Base-by-base conservation (phyloP, 2,888 invertebrate genomes). In the Beris morrisii region DNA sequence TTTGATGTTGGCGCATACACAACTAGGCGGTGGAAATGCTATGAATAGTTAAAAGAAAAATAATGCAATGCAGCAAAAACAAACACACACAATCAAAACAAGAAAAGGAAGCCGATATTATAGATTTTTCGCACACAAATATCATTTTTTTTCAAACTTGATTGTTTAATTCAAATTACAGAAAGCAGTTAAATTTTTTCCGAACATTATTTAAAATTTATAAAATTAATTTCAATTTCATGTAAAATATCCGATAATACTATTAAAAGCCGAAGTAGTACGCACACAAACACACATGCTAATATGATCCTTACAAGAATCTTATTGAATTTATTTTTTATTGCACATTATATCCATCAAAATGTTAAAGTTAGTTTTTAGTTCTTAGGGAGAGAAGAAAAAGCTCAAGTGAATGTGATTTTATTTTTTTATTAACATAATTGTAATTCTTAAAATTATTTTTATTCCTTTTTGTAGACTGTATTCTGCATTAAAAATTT, bases 1-100 rank as follows among this genome's bases (percentile, higher is more conserved):
- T 77, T 84, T 96, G 58, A 90, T 93, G 83, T 85, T 94, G 75
- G 95, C 95, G 15, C 87, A 92, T 75, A 90, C 92, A 75, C 93
- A 95, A 79, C 87, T 93, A 73, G 83, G 87, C 71, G 81, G 80
- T 32, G 76, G 74, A 45, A 71, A 69, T 58, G 65, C 67, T 12
- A 71, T 72, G 67, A 72, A 67, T 61, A 72, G 72, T 69, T 72
- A 70, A 69, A 69, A 54, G 5, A 12, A 13, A 5, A 13, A 22
- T 22, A 22, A 22, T 22, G 22, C 12, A 53, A 5, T 30, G 15
- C 5, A 15, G 53, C 53, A 53, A 22, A 3, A 38, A 38, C 38
- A 48, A 1, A 48, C n/a, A 48, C n/a, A 48, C n/a, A 48, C 3
- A 15, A 53, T 12, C n/a, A 48, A 6, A 15, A 53, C 28, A 53